Evolutionary conservation across 2,797 vertebrate genomes (phyloP), one percentile per base, ranked within the genome.

Genomic region (Clarias fuscus): DNA sequence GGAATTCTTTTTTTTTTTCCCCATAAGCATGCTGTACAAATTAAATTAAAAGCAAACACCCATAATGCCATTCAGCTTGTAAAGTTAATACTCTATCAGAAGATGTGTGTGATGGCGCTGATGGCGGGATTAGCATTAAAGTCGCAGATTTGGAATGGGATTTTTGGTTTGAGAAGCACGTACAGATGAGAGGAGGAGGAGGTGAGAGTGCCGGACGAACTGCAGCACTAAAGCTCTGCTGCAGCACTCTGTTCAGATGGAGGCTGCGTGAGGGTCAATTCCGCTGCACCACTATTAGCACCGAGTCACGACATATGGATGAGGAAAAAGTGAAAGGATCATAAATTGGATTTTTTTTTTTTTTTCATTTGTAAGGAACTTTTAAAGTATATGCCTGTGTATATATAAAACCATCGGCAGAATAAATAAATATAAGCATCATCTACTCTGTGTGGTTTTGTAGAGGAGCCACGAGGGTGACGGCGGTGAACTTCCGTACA

Each of bases 391-490:
- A 37, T 37, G 37, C 37, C 37, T 37, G 37, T 37, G 37, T 37
- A 37, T 37, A 37, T 37, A 24, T 48, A 13, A 68, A 75, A 53
- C 24, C 13, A 18, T 76, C 53, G 15, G 8, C 30, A 22, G 37
- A 65, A 81, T n/a, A 43, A 79, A 37, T 24, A 3, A 40, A 24
- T 7, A 15, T 64, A 0, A 59, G 43, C 17, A 24, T 27, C 0
- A 1, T 80, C 59, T n/a, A n/a, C 33, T 64, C 5, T 4, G 2
- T 59, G 53, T 8, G n/a, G 6, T 20, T 58, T 27, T 82, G 24
- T 73, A 76, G 24, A 43, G 22, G 62, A 22, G 62, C 68, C 80
- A 76, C 61, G 48, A 30, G 78, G 58, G 79, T 18, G 61, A 75
- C 43, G 27, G 61, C 10, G 62, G 37, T 48, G 43, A 83, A 33